These are phyloP conservation scores for Chloromyia formosa DNA, from an alignment of 2,888 invertebrate genomes.

Conservation along the genomic window DNA sequence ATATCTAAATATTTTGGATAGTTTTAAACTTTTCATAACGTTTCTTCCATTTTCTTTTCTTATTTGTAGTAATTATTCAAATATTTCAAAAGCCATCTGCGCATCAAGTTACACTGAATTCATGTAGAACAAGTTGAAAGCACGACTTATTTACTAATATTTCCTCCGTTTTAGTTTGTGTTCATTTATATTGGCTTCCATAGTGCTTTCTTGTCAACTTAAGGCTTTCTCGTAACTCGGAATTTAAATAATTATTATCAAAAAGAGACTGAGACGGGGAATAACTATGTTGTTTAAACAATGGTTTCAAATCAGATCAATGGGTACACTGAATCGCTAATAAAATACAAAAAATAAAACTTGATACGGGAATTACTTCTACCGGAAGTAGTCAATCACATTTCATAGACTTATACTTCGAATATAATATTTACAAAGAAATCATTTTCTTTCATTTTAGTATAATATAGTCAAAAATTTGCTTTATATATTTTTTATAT, in stretches of 20 bases:
- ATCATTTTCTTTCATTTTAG: neutral
- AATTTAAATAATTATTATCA: neutral
- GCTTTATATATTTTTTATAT: constrained; percentile 9
- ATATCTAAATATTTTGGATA: neutral
- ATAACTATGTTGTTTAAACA: neutral
- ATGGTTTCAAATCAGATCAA: neutral
- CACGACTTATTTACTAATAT: too few species aligned
- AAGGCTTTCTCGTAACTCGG: constrained; percentile 2
- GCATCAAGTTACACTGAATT: too few species aligned
- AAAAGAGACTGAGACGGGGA: neutral
- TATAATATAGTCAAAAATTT: constrained; percentile 29
- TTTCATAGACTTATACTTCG: constrained; percentile 37
- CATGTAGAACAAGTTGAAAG: too few species aligned
- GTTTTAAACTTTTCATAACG: constrained; percentile 9
- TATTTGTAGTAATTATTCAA: neutral
- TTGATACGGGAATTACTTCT: constrained; percentile 32
- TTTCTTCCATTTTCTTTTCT: neutral
- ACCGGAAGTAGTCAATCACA: constrained; percentile 41
- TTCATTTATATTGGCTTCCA: neutral
- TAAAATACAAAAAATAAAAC: neutral
- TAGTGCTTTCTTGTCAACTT: neutral
- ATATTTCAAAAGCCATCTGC: too few species aligned
- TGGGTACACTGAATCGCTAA: neutral
- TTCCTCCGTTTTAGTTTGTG: neutral
- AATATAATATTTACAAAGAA: constrained; percentile 39